A percentile compares a stretch with the other conserved stretches of the same genome.
phyloP scores from a whole-genome alignment of 2,888 invertebrate species.

The Parelbella ahira region DNA sequence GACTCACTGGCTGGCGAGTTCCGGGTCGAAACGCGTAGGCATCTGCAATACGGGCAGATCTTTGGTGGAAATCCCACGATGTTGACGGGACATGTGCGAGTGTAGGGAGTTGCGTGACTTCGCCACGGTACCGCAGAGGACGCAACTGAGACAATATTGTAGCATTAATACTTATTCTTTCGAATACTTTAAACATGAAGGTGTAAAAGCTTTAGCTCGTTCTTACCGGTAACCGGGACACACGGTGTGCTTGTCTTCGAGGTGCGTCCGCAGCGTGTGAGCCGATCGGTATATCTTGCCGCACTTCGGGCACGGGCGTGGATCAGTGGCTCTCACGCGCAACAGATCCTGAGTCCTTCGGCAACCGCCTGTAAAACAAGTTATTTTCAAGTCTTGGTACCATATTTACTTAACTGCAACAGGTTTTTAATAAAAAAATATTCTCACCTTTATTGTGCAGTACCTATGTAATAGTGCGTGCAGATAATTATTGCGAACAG shows the following conservation, averaged over 20 bases:
- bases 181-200: no score
- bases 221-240: slow-evolving; percentile 89
- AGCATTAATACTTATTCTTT: no score
- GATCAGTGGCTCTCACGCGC: slow-evolving; percentile 94
- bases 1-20: slow-evolving; percentile 88
- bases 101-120: slow-evolving; percentile 95
- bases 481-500: no score
- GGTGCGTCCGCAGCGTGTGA: slow-evolving; percentile 93
- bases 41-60: slow-evolving; percentile 95
- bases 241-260: slow-evolving; percentile 96
- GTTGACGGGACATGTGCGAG: slow-evolving; percentile 96
- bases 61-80: slow-evolving; percentile 95
- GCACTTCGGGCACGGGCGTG: slow-evolving; percentile 94
- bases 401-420: no score
- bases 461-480: no score
- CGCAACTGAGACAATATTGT: slow-evolving; percentile 87
- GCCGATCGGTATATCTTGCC: slow-evolving; percentile 96
- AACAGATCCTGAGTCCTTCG: slow-evolving; percentile 91
- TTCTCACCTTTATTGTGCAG: no score
- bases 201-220: no score
- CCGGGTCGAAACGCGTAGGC: slow-evolving; percentile 95
- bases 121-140: slow-evolving; percentile 94
- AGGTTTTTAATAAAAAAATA: no score
- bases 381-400: no score
- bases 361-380: slow-evolving; percentile 72